These are phyloP conservation scores for Dicyrtoma fusca DNA, from an alignment of 2,888 invertebrate genomes.

Conservation along the genomic window DNA sequence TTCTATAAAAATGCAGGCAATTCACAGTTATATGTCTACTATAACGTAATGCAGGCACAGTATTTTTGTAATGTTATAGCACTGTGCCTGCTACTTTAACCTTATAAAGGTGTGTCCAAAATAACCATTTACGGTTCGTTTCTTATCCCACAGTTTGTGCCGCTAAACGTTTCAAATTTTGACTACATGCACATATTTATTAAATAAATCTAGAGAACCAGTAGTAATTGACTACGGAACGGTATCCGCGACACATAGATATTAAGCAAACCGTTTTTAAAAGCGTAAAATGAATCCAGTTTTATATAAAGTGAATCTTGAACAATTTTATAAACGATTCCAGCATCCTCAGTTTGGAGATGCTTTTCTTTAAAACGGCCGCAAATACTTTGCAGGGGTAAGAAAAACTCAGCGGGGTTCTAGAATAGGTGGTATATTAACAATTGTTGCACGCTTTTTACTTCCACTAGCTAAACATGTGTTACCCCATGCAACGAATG, in stretches of 20 bases:
- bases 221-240: conserved; percentile 21
- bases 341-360: not conserved
- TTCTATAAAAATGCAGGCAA: conserved; percentile 11
- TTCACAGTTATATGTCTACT: conserved; percentile 26
- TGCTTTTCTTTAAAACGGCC: not conserved
- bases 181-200: conserved; percentile 25
- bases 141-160: conserved; percentile 7
- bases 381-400: conserved; percentile 4
- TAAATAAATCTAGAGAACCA: conserved; percentile 16
- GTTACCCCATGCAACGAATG: conserved; percentile 6
- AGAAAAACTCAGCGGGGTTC: conserved; percentile 15
- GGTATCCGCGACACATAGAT: conserved; percentile 19
- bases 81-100: not conserved
- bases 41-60: conserved; percentile 22
- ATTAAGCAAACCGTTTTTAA: conserved; percentile 9
- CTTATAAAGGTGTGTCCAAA: not conserved
- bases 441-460: conserved; percentile 9
- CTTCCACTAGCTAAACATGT: conserved; percentile 17
- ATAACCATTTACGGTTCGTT: conserved; percentile 3
- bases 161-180: not conserved
- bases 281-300: not conserved
- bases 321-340: not conserved
- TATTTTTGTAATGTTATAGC: conserved; percentile 19
- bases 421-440: conserved; percentile 24
- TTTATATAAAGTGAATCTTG: not conserved